Evolutionary conservation across 2,888 invertebrate genomes (phyloP).

Genomic region (Cremastinae sp.): DNA sequence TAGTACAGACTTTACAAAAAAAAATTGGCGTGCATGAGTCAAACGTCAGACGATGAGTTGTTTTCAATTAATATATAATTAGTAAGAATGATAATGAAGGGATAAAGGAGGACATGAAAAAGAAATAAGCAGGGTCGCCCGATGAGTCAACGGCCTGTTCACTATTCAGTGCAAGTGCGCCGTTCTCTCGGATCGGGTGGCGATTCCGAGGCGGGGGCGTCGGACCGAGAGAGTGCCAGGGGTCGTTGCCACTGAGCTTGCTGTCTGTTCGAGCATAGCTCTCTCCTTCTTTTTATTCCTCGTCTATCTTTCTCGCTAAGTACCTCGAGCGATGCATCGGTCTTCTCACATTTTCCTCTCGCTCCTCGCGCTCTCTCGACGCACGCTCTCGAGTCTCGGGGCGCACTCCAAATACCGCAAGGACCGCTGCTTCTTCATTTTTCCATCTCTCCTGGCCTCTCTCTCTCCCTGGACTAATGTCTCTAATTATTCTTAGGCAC

Average conservation of each 20-base stretch:
- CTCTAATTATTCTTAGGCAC: constrained; percentile 57
- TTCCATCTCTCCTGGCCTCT: neutral
- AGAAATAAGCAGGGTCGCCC: constrained; percentile 48
- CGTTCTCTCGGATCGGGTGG: constrained; percentile 65
- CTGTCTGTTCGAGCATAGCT: constrained; percentile 58
- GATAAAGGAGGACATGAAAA: neutral
- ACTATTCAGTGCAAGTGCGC: constrained; percentile 77
- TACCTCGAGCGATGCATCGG: constrained; percentile 32
- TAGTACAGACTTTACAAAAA: no score
- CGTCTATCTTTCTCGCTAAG: constrained; percentile 19
- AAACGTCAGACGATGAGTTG: no score
- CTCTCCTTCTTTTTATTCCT: constrained; percentile 46
- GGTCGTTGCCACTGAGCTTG: constrained; percentile 75
- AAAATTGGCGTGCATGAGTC: no score
- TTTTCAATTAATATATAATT: no score
- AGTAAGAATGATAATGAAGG: no score
- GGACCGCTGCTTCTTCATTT: neutral
- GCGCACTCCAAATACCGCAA: neutral
- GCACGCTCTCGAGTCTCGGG: neutral
- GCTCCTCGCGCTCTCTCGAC: neutral
- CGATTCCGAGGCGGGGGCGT: constrained; percentile 67
- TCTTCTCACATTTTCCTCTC: constrained; percentile 1
- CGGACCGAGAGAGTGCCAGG: constrained; percentile 69
- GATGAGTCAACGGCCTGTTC: constrained; percentile 77
- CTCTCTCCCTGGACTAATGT: constrained; percentile 35